phyloP scores from a whole-genome alignment of 2,888 invertebrate genomes.

The Carabus problematicus region DNA sequence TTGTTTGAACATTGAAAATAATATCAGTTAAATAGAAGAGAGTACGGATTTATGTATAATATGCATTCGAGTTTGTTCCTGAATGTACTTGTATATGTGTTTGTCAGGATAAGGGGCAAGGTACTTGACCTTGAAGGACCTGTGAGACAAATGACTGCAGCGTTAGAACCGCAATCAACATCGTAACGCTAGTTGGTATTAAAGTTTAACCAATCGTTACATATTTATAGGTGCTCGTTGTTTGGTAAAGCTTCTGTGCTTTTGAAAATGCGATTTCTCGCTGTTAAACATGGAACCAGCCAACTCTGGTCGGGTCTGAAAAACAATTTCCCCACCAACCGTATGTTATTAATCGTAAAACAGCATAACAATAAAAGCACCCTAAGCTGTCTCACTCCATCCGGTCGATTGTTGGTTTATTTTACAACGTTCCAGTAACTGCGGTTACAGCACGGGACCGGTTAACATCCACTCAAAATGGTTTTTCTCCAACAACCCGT shows the following conservation, averaged over 20 bases:
- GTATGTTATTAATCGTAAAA: conserved; percentile 40
- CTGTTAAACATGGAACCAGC: background rate
- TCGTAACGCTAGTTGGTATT: conserved; percentile 25
- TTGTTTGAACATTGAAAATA: conserved; percentile 17
- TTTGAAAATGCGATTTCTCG: conserved; percentile 4
- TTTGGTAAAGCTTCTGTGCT: background rate
- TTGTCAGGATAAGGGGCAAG: background rate
- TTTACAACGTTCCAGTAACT: conserved; percentile 32
- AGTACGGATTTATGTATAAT: no score
- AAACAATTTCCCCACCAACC: conserved; percentile 26
- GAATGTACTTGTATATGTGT: no score
- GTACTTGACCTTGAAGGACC: conserved; percentile 1
- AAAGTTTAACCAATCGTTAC: conserved; percentile 40
- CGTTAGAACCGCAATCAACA: conserved; percentile 37
- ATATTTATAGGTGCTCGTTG: conserved; percentile 32
- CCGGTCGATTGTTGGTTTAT: conserved; percentile 15
- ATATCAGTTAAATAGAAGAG: background rate
- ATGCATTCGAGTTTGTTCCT: no score
- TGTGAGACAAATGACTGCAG: conserved; percentile 38
- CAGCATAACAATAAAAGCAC: conserved; percentile 34
- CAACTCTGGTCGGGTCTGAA: conserved; percentile 1
- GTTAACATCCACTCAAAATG: conserved; percentile 37
- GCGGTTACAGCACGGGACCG: background rate
- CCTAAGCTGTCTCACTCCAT: background rate
- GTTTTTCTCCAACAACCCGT: conserved; percentile 27